Conservation (phyloP, 2,888 invertebrate species). For the Anoplius nigerrimus region DNA sequence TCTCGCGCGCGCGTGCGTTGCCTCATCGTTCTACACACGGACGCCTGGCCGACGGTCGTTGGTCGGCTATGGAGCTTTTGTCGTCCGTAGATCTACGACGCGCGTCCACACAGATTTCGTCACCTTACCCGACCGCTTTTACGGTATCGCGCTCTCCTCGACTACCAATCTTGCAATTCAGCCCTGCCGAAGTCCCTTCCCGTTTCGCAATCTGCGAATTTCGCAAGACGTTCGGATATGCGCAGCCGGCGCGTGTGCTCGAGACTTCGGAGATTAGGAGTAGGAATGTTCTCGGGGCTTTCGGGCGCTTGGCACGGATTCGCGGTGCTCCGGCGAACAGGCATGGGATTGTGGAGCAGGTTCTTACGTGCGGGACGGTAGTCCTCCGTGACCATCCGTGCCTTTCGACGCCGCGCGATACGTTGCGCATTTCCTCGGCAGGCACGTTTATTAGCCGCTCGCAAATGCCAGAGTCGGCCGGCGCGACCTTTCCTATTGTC, state of each 20-base stretch:
- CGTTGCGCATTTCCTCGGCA: conserved; percentile 51
- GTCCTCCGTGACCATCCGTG: conserved; percentile 38
- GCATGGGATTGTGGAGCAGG: neutral
- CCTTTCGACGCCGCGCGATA: conserved; percentile 49
- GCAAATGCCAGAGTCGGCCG: conserved; percentile 50
- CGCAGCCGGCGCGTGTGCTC: no score
- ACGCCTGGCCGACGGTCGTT: neutral
- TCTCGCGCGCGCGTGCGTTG: neutral
- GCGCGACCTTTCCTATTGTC: conserved; percentile 60
- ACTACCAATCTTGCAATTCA: neutral
- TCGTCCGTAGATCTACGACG: neutral
- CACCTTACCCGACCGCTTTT: neutral
- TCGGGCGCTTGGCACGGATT: neutral
- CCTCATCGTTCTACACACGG: neutral
- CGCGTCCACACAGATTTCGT: neutral
- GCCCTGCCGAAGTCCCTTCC: neutral
- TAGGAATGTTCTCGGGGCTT: neutral
- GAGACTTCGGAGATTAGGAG: neutral
- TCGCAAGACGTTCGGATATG: no score
- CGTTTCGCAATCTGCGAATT: neutral
- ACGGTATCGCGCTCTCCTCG: no score
- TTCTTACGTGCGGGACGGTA: no score
- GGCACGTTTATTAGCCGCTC: conserved; percentile 56
- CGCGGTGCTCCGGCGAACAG: neutral
- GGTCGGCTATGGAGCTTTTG: neutral